A percentile compares a stretch with the other conserved stretches of the same genome.
These are phyloP conservation scores for Phaonia tiefii DNA, from an alignment of 2,888 invertebrate genomes.

Conservation along the genomic window DNA sequence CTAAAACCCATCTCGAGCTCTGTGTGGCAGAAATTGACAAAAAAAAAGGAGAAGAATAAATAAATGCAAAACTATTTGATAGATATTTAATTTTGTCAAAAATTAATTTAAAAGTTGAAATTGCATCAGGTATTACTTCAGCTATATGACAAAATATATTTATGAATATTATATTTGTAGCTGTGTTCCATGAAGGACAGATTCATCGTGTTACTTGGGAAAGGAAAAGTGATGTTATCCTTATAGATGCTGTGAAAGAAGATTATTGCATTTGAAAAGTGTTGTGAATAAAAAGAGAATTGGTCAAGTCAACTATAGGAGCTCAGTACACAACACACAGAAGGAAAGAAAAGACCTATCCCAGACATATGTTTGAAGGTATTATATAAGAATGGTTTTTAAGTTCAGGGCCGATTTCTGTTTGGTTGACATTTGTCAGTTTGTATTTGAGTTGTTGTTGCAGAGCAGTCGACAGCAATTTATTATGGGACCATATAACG, in stretches of 20 bases:
- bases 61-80: slow-evolving; percentile 24
- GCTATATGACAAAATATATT: background rate
- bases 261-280: slow-evolving; percentile 55
- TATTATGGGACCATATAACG: no score
- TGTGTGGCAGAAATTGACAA: no score
- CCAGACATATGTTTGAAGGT: no score
- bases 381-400: no score
- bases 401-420: no score
- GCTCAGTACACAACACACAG: no score
- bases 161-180: background rate
- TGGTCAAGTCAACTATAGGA: background rate
- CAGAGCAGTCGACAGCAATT: no score
- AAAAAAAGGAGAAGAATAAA: slow-evolving; percentile 1
- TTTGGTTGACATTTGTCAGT: no score
- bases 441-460: no score
- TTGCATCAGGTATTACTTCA: slow-evolving; percentile 46
- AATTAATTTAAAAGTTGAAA: slow-evolving; percentile 63
- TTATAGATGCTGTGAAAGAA: slow-evolving; percentile 21
- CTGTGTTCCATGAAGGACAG: slow-evolving; percentile 1
- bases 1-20: background rate
- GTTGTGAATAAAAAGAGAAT: slow-evolving; percentile 12
- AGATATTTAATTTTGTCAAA: slow-evolving; percentile 54
- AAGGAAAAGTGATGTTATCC: slow-evolving; percentile 12
- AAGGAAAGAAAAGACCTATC: no score
- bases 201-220: slow-evolving; percentile 20